These are phyloP conservation scores for Ceyx margarethae DNA, from an alignment of 2,113 vertebrate species.

Conservation along the genomic window DNA sequence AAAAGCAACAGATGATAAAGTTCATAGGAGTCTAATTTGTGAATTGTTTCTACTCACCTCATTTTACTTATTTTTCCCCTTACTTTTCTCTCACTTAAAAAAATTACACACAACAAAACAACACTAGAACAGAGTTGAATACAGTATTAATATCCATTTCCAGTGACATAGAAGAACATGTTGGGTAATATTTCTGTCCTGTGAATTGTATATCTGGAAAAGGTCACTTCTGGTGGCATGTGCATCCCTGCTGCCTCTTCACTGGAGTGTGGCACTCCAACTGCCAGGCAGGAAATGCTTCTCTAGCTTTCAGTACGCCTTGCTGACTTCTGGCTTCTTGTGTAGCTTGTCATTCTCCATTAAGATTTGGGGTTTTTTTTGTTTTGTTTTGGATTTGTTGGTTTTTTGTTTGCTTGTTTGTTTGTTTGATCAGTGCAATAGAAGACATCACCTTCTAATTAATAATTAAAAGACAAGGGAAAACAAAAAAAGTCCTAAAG, in stretches of 20 bases:
- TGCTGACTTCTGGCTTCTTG: not conserved
- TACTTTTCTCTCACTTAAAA: not conserved
- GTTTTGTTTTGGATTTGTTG: not conserved
- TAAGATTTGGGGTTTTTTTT: not conserved
- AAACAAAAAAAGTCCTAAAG: not conserved
- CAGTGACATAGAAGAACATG: not conserved
- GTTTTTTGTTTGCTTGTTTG: not conserved
- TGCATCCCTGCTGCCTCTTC: not conserved
- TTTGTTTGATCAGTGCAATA: not conserved
- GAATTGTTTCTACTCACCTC: not conserved
- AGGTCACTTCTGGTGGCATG: rapidly evolving
- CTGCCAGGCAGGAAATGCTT: not conserved
- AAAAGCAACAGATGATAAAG: not conserved
- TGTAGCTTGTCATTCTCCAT: not conserved
- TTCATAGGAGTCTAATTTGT: not conserved
- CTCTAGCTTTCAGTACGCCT: not conserved
- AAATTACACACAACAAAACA: not conserved
- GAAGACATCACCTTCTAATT: not conserved
- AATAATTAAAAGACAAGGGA: not conserved
- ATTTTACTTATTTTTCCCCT: not conserved
- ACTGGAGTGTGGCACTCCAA: not conserved
- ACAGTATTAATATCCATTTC: not conserved
- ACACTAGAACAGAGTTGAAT: not conserved
- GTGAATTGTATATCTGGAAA: not conserved
- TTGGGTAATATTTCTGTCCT: not conserved